Evolutionary conservation across 2,797 vertebrate genomes (phyloP), one percentile per base, ranked within the genome.

Genomic region (Selene dorsalis): DNA sequence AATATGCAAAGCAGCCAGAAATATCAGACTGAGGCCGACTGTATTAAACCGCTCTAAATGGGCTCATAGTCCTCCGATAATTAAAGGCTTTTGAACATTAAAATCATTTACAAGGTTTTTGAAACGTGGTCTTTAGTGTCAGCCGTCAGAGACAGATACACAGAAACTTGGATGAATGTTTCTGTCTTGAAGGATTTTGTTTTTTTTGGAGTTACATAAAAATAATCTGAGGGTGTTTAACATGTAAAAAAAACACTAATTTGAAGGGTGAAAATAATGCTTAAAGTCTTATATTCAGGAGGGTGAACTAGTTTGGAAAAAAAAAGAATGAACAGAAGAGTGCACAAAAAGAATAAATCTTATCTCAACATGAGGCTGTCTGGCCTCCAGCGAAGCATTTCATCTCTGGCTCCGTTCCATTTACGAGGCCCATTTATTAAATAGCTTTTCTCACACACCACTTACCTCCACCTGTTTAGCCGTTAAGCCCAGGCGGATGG

Each of bases 391-490:
- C 65, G 76, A 85, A 68, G 84, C 80, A 61, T 86, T 90, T 87
- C 78, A 85, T 90, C 85, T 81, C 75, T 80, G 82, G 87, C 89
- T 89, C 79, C 38, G 62, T 90, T 92, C 88, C 90, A 88, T 91
- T 92, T 86, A 78, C 75, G 8, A 89, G 86, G 75, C 73, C 88
- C 92, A 90, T 94, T 94, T 92, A 86, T 88, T 91, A 92, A 92
- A 91, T 90, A 43, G 90, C 89, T 92, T 91, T 88, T 86, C 80
- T 90, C 84, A 93, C 85, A 91, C 86, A 73, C 84, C 84, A 83
- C 87, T 91, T 89, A 89, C 88, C 83, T 90, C 89, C 93, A 94
- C 93, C 93, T 94, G 92, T 90, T 92, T 69, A 77, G 77, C 82
- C 69, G 74, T 85, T 82, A 66, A 73, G 79, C 59, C 64, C 83